Conservation (phyloP, 2,113 vertebrate species). For the Balaeniceps rex region DNA sequence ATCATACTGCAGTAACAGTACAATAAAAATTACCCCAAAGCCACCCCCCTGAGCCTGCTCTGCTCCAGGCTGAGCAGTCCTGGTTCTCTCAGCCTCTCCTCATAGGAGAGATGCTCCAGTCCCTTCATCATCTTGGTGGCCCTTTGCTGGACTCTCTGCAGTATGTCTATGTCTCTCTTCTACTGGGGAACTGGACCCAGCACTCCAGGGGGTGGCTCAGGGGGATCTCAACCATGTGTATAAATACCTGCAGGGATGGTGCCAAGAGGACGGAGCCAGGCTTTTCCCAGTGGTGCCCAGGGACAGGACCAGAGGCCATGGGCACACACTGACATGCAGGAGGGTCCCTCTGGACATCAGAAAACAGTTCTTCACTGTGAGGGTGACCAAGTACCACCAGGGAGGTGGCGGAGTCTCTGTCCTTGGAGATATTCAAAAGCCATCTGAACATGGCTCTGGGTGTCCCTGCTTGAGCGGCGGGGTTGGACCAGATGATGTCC, state of each 20-base stretch:
- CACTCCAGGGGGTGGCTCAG: too few relatives aligned
- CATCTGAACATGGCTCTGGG: not conserved
- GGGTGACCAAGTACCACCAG: not conserved
- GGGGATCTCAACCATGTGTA: not conserved
- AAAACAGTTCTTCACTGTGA: not conserved
- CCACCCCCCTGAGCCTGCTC: too few relatives aligned
- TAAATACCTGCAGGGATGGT: too few relatives aligned
- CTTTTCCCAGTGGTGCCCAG: not conserved
- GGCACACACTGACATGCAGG: accelerated
- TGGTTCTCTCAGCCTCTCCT: too few relatives aligned
- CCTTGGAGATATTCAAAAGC: not conserved
- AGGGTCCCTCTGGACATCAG: not conserved
- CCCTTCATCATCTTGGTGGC: too few relatives aligned
- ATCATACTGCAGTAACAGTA: not conserved
- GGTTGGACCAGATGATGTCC: too few relatives aligned
- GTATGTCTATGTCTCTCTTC: too few relatives aligned
- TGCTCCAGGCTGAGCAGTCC: too few relatives aligned
- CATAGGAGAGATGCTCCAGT: too few relatives aligned
- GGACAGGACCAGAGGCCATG: not conserved
- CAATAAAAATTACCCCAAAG: not conserved
- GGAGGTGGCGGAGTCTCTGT: not conserved
- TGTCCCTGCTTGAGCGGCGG: not conserved
- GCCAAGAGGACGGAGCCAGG: not conserved
- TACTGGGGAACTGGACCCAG: too few relatives aligned
- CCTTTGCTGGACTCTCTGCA: too few relatives aligned